Percentiles rank a stretch among this genome's conserved stretches.
phyloP scores from a whole-genome alignment of 30 jellyfish, hydroid and myxozoan species.

The Aurelia sp. region DNA sequence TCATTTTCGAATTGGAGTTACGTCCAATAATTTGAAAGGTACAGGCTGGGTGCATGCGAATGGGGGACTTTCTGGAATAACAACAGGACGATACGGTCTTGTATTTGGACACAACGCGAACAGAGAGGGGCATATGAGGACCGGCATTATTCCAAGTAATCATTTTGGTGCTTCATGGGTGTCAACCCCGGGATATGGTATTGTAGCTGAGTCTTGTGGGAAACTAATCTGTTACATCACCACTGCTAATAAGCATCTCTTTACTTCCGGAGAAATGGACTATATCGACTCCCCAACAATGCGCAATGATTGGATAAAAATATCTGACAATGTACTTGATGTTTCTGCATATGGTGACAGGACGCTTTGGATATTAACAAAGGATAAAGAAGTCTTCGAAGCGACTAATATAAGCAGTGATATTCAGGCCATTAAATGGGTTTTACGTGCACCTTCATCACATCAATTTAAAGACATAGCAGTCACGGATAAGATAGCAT shows the following conservation, averaged over 20 bases:
- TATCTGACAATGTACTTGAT: background rate
- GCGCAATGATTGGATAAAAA: background rate
- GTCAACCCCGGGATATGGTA: background rate
- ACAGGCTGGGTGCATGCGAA: background rate
- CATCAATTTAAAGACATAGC: conserved; percentile 35
- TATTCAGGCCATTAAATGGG: conserved; percentile 35
- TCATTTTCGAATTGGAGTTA: conserved; percentile 9
- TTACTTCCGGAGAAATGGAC: conserved; percentile 29
- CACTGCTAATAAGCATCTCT: background rate
- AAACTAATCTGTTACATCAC: background rate
- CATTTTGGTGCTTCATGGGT: conserved; percentile 15
- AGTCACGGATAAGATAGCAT: conserved; percentile 30
- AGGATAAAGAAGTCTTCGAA: conserved; percentile 22
- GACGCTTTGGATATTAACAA: conserved; percentile 37
- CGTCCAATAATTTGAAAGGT: conserved; percentile 38
- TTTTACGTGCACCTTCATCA: conserved; percentile 36
- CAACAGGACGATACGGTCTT: conserved; percentile 50
- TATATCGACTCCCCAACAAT: conserved; percentile 23
- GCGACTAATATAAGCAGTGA: conserved; percentile 32
- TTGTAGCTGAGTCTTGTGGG: conserved; percentile 8
- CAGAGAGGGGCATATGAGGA: background rate
- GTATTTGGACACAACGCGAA: conserved; percentile 19
- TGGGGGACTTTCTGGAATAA: background rate
- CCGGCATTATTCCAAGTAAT: background rate
- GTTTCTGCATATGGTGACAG: conserved; percentile 51